These are phyloP conservation scores for Geodia barretti DNA, from an alignment of 37 sponge, comb jelly and placozoan genomes.

Conservation along the genomic window DNA sequence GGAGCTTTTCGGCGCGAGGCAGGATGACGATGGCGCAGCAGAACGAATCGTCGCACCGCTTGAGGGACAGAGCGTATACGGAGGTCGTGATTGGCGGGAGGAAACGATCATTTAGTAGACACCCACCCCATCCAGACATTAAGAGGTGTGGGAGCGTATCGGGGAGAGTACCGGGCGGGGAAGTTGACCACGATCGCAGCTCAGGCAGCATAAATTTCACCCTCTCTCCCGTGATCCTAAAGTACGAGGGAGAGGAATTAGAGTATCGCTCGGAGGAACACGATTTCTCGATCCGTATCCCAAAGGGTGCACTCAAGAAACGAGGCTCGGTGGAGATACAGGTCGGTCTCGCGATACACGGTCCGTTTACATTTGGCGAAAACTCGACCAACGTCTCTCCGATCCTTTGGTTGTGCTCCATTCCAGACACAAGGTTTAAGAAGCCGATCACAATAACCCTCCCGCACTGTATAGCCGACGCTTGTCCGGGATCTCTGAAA, in stretches of 20 bases:
- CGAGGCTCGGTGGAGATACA: conserved; percentile 15
- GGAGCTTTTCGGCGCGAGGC: background rate
- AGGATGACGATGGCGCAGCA: background rate
- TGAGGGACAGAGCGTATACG: background rate
- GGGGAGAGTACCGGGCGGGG: background rate
- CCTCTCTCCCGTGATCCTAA: background rate
- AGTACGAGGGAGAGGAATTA: conserved; percentile 5
- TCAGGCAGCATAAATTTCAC: conserved; percentile 3
- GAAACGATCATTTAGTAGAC: background rate
- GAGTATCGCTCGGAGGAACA: conserved; percentile 2
- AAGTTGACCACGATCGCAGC: background rate
- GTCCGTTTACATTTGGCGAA: conserved; percentile 22
- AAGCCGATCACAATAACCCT: conserved; percentile 24
- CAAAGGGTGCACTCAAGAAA: conserved; percentile 41
- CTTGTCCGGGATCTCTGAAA: background rate
- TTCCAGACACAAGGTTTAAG: conserved; percentile 12
- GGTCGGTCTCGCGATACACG: conserved; percentile 24
- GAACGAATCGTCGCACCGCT: no score
- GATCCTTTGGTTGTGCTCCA: conserved; percentile 9
- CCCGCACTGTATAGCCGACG: conserved; percentile 14
- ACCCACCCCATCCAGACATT: background rate
- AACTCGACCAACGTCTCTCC: conserved; percentile 13
- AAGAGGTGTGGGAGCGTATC: background rate
- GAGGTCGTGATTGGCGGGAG: background rate
- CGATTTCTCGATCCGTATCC: conserved; percentile 1